Evolutionary conservation across 2,113 vertebrate genomes (phyloP).

Genomic region (Lipotes vexillifer): DNA sequence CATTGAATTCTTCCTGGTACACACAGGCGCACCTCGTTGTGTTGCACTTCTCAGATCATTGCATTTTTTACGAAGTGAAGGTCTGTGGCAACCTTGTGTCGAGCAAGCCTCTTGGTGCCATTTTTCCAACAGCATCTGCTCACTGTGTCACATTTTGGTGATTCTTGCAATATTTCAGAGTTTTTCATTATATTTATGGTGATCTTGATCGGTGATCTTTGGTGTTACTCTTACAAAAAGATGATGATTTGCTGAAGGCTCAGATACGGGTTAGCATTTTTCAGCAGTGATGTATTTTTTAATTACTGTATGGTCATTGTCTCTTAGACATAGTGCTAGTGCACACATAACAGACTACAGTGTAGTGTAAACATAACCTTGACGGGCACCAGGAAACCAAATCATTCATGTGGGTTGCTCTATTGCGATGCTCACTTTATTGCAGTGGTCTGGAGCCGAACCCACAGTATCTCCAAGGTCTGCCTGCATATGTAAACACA

Average conservation of each 20-base stretch:
- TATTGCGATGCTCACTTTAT: neutral
- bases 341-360: neutral
- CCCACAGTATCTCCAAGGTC: neutral
- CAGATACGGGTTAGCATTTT: neutral
- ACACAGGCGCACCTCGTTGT: neutral
- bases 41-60: neutral
- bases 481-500: neutral
- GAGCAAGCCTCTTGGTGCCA: neutral
- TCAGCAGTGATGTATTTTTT: neutral
- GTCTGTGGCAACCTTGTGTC: neutral
- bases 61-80: neutral
- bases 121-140: neutral
- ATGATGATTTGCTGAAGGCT: neutral
- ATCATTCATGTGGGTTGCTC: neutral
- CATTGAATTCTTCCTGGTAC: conserved; percentile 44
- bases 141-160: neutral
- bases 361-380: neutral
- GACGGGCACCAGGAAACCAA: neutral
- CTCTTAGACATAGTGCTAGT: neutral
- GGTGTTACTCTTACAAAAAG: neutral
- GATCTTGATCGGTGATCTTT: neutral
- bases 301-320: too few species aligned
- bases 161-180: neutral
- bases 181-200: neutral
- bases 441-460: neutral